These are phyloP conservation scores for Trematomus loennbergii DNA, from an alignment of 2,113 vertebrate species.

Conservation along the genomic window DNA sequence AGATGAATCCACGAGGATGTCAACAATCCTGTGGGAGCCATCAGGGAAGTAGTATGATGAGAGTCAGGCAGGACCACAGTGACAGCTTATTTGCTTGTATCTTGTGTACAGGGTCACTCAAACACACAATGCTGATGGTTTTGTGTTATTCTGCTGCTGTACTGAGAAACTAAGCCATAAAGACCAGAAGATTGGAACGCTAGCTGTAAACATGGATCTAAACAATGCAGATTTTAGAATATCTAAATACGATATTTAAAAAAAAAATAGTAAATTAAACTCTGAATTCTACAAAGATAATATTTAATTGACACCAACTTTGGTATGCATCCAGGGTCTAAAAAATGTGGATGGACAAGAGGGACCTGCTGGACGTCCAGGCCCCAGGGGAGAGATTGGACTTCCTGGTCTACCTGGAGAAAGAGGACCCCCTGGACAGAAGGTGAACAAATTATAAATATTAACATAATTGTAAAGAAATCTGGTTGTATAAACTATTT, in stretches of 20 bases:
- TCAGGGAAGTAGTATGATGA: no score
- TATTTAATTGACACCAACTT: neutral
- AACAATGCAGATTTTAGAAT: no score
- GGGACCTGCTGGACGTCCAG: conserved; percentile 89
- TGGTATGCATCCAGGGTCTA: conserved; percentile 83
- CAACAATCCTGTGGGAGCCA: no score
- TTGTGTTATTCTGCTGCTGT: neutral
- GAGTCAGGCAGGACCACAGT: no score
- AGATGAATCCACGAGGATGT: no score
- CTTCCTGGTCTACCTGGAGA: conserved; percentile 87
- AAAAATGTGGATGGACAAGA: conserved; percentile 84
- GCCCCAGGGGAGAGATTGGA: conserved; percentile 87
- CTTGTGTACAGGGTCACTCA: neutral
- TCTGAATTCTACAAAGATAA: neutral
- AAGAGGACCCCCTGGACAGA: conserved; percentile 86
- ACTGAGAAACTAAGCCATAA: neutral
- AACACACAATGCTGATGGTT: neutral
- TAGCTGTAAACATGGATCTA: neutral
- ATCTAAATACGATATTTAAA: no score
- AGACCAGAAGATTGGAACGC: neutral
- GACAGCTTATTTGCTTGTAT: neutral
- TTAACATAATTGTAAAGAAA: neutral
- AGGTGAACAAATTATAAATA: conserved; percentile 81
- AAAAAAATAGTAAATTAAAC: neutral
- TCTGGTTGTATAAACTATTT: neutral